phyloP scores from a whole-genome alignment of 1,140 invertebrate species.

The Drosophila seguyi region DNA sequence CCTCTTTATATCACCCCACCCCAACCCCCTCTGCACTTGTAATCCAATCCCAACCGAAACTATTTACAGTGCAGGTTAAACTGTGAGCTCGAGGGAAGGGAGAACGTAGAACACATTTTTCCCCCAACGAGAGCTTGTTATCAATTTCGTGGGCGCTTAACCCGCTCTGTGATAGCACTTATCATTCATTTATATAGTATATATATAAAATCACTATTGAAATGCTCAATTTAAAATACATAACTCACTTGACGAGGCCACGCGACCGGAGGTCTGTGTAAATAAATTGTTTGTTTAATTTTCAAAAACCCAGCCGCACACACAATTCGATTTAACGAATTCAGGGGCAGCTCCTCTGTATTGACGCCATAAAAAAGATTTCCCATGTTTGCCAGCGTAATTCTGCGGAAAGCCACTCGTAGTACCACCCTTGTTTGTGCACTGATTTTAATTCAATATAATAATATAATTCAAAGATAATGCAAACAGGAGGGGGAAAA shows the following conservation, averaged over 20 bases:
- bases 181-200: slow-evolving; percentile 9
- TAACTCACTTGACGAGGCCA: slow-evolving; percentile 20
- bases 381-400: slow-evolving; percentile 36
- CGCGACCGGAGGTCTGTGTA: slow-evolving; percentile 22
- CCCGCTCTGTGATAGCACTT: slow-evolving; percentile 25
- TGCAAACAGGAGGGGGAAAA: slow-evolving; percentile 20
- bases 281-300: slow-evolving; percentile 39
- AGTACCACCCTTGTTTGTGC: slow-evolving; percentile 2
- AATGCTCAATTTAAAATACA: slow-evolving; percentile 29
- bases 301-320: slow-evolving; percentile 27
- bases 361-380: slow-evolving; percentile 32
- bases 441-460: slow-evolving; percentile 61
- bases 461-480: slow-evolving; percentile 46
- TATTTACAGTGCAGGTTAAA: slow-evolving; percentile 40
- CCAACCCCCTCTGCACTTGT: slow-evolving; percentile 7
- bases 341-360: slow-evolving; percentile 10
- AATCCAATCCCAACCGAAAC: slow-evolving; percentile 30
- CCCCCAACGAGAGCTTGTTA: slow-evolving; percentile 15
- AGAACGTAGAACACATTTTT: neutral
- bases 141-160: slow-evolving; percentile 27
- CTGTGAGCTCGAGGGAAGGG: slow-evolving; percentile 25
- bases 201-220: slow-evolving; percentile 4
- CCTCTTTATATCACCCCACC: neutral
- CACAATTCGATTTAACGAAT: slow-evolving; percentile 54
- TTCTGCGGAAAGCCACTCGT: slow-evolving; percentile 22